Evolutionary conservation across 2,888 invertebrate genomes (phyloP).

Genomic region (Anthophora plumipes): DNA sequence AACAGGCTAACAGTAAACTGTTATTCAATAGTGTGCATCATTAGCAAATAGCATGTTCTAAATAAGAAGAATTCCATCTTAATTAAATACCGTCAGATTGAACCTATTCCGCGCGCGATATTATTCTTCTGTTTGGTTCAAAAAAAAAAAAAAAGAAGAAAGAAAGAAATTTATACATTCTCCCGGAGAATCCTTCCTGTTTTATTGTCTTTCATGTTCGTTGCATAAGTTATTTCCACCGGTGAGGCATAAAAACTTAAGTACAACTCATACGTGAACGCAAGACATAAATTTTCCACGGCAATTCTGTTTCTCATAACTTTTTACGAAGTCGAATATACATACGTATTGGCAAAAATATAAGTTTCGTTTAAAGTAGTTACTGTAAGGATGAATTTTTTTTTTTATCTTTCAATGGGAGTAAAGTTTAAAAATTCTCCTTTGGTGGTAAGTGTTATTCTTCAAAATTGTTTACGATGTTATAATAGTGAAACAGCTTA

Average conservation of each 20-base stretch:
- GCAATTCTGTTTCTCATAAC: not conserved
- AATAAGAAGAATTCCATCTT: not conserved
- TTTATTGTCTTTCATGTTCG: constrained; percentile 12
- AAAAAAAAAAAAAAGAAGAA: too few species aligned
- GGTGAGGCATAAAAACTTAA: constrained; percentile 12
- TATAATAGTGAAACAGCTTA: too few species aligned
- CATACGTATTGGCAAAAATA: not conserved
- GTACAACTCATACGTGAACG: not conserved
- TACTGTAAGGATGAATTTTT: too few species aligned
- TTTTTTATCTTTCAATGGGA: not conserved
- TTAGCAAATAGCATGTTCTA: too few species aligned
- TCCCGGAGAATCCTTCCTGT: constrained; percentile 2
- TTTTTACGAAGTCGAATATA: constrained; percentile 13
- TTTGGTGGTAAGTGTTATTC: not conserved
- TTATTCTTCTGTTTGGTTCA: not conserved
- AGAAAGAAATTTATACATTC: not conserved
- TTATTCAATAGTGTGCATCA: too few species aligned
- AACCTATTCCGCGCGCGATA: not conserved
- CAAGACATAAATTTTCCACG: constrained; percentile 10
- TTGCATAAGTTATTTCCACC: constrained; percentile 19
- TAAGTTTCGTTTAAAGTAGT: not conserved
- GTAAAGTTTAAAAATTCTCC: not conserved
- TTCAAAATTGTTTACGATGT: not conserved
- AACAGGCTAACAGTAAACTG: too few species aligned
- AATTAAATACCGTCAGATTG: not conserved